phyloP scores from a whole-genome alignment of 1,140 invertebrate species.

The Drosophila tani region DNA sequence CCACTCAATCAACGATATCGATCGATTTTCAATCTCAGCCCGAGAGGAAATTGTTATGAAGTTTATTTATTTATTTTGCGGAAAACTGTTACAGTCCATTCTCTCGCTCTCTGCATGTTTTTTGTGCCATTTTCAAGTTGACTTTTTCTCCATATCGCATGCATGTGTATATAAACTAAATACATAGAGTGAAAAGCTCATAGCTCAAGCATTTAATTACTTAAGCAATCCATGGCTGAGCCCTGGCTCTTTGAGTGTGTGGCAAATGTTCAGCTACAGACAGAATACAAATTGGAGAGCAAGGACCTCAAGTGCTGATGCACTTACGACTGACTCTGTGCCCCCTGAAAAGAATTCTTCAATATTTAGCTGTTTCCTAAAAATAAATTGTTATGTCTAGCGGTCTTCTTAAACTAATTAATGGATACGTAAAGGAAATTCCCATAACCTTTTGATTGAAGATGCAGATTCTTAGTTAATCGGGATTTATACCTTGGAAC shows the following conservation, averaged over 20 bases:
- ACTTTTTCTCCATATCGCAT: neutral
- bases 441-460: too few species aligned
- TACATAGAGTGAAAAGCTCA: slow-evolving; percentile 3
- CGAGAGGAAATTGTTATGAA: slow-evolving; percentile 47
- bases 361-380: too few species aligned
- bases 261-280: slow-evolving; percentile 17
- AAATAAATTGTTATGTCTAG: too few species aligned
- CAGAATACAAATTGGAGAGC: neutral
- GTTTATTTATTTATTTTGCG: slow-evolving; percentile 51
- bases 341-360: too few species aligned
- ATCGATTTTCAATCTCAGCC: slow-evolving; percentile 51
- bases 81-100: slow-evolving; percentile 28
- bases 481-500: too few species aligned
- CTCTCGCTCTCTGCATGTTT: neutral
- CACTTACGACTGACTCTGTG: neutral
- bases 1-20: slow-evolving; percentile 43
- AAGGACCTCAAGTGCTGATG: neutral
- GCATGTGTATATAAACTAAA: neutral
- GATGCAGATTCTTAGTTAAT: too few species aligned
- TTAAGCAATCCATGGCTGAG: slow-evolving; percentile 37
- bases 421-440: too few species aligned
- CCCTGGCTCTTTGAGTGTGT: neutral
- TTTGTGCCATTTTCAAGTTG: slow-evolving; percentile 3
- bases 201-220: slow-evolving; percentile 48
- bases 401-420: too few species aligned